Evolutionary conservation across 2,888 invertebrate species (phyloP).

Genomic region (Psylliodes chrysocephalus): DNA sequence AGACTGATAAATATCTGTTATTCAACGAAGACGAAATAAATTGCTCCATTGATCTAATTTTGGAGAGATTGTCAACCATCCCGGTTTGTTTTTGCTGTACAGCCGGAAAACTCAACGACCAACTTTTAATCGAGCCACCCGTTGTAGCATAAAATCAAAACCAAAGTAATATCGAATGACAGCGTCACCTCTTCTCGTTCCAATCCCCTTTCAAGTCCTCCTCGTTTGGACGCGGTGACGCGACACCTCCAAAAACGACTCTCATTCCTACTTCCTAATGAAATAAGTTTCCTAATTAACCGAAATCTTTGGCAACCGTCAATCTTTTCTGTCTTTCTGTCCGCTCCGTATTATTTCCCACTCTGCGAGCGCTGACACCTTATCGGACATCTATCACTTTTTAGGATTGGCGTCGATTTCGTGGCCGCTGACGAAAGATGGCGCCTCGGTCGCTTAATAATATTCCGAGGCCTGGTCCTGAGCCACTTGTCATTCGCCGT

Average conservation of each 20-base stretch:
- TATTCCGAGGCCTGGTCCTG: too few species aligned
- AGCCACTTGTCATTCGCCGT: neutral
- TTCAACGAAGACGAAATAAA: too few species aligned
- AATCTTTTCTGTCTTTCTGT: conserved; percentile 30
- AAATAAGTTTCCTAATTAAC: conserved; percentile 44
- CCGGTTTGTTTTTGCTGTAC: too few species aligned
- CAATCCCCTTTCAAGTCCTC: neutral
- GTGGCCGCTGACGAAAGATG: neutral
- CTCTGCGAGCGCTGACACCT: conserved; percentile 8
- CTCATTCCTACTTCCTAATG: conserved; percentile 33
- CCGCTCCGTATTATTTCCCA: conserved; percentile 19
- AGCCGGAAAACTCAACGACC: neutral
- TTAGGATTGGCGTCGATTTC: neutral
- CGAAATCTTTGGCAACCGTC: conserved; percentile 41
- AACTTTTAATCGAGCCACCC: conserved; percentile 3
- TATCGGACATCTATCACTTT: conserved; percentile 24
- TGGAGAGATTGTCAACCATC: too few species aligned
- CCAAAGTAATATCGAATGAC: conserved; percentile 26
- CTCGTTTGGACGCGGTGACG: neutral
- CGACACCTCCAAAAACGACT: conserved; percentile 29
- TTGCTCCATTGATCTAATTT: too few species aligned
- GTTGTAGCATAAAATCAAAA: conserved; percentile 20
- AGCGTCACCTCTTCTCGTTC: neutral
- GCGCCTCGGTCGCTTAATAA: neutral
- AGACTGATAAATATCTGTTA: too few species aligned